Evolutionary conservation across 2,797 vertebrate species (phyloP).

Genomic region (Columba guinea): DNA sequence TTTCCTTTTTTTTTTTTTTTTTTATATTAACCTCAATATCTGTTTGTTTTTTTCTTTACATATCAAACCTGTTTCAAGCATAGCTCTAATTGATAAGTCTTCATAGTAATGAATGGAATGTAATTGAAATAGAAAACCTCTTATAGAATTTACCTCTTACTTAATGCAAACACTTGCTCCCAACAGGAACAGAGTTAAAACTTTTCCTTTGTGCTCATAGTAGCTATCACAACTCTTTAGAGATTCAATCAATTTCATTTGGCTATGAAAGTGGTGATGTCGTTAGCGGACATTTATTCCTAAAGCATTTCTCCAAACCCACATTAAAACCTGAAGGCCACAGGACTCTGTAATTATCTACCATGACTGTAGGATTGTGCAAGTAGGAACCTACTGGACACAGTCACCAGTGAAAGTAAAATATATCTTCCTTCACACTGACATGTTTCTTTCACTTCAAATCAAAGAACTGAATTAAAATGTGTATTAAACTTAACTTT

Average conservation of each 20-base stretch:
- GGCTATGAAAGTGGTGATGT: neutral
- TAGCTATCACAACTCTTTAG: neutral
- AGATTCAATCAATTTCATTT: neutral
- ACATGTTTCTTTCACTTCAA: neutral
- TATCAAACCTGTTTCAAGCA: neutral
- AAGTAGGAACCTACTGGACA: neutral
- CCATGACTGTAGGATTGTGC: neutral
- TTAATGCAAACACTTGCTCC: neutral
- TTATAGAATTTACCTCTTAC: neutral
- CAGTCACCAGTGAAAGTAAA: neutral
- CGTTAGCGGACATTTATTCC: neutral
- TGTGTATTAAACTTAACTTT: neutral
- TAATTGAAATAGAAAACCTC: neutral
- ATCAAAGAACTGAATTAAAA: neutral
- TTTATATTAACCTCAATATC: neutral
- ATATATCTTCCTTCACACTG: neutral
- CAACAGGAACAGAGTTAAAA: neutral
- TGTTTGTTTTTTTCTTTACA: neutral
- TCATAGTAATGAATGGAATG: neutral
- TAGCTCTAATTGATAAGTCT: neutral
- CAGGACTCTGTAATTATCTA: neutral
- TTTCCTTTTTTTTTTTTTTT: neutral
- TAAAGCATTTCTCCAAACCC: neutral
- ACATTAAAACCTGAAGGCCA: neutral
- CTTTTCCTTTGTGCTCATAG: neutral